phyloP scores from a whole-genome alignment of 2,797 vertebrate species.

The Sarcoramphus papa region DNA sequence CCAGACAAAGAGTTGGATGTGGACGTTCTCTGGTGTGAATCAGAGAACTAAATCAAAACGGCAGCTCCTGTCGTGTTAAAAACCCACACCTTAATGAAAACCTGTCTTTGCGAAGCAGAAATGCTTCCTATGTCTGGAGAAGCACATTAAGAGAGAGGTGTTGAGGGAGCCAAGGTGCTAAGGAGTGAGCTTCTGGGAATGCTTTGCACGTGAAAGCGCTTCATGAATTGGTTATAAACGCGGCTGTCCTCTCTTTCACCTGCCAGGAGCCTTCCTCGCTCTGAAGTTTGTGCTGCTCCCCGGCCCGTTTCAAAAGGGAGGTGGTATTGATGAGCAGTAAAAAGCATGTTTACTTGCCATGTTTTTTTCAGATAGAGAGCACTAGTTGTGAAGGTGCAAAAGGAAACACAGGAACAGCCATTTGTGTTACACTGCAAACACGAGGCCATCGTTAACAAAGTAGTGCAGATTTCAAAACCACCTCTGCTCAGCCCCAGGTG shows the following conservation, averaged over 20 bases:
- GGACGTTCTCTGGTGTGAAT: not conserved
- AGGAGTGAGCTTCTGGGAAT: not conserved
- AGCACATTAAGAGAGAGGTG: not conserved
- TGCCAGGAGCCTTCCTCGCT: not conserved
- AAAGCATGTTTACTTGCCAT: not conserved
- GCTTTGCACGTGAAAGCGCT: not conserved
- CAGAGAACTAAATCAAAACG: not conserved
- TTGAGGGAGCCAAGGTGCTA: not conserved
- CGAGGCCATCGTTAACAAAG: accelerated
- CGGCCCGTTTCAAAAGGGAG: accelerated
- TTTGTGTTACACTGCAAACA: not conserved
- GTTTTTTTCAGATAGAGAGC: not conserved
- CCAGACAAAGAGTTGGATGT: not conserved
- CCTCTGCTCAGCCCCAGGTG: accelerated
- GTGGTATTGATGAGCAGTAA: not conserved
- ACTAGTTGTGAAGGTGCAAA: not conserved
- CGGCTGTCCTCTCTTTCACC: not conserved
- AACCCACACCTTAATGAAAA: not conserved
- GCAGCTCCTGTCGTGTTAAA: not conserved
- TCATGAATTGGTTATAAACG: not conserved
- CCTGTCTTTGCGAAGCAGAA: not conserved
- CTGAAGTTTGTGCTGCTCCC: not conserved
- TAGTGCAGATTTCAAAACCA: not conserved
- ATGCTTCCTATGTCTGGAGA: not conserved
- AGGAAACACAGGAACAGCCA: not conserved